Base-by-base conservation (phyloP, 2,888 invertebrate genomes). In the Sminthurinus aureus region DNA sequence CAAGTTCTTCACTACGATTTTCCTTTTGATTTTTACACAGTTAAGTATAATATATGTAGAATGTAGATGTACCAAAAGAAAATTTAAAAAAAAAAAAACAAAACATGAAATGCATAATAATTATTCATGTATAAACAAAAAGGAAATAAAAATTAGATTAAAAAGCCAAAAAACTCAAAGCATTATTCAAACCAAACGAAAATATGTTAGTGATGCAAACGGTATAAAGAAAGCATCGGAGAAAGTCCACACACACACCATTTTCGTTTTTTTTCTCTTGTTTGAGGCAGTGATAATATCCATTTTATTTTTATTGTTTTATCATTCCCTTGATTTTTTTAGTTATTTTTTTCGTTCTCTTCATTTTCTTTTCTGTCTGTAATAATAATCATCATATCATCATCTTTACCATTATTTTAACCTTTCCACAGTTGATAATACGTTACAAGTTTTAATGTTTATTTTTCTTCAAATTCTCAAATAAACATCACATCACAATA, bases 211-310 rank as follows among this genome's bases (percentile, higher is more conserved):
- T 38, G 38, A 38, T 38, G 38, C 3, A 38, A 38, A 58, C 9
- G 58, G 15, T 15, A 18, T 3, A 58, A 18, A 58, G 58, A 58
- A 58, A 58, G 58, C 58, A 58, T 2, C 2, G 9, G 15, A 58
- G 4, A 58, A 58, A 58, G 2, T 58, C 1, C 9, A 58, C 13
- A 52, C 13, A 67, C 6, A 18, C 67, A 71, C 13, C 66, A 66
- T 66, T 66, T 66, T 13, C 26, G 3, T 22, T 24, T 71, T 24
- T n/a, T 64, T 12, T 67, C 20, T 11, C 22, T 67, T n/a, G n/a
- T 67, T 67, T 20, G 71, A 71, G 71, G 71, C 71, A 71, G 71
- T 71, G 71, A 71, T 71, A 24, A 71, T 71, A 24, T 71, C 24
- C 22, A 58, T 58, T 38, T 38, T 38, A 38, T 38, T 38, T 38